Base-by-base conservation (phyloP, 2,113 vertebrate genomes). In the Atherinomorus stipes region DNA sequence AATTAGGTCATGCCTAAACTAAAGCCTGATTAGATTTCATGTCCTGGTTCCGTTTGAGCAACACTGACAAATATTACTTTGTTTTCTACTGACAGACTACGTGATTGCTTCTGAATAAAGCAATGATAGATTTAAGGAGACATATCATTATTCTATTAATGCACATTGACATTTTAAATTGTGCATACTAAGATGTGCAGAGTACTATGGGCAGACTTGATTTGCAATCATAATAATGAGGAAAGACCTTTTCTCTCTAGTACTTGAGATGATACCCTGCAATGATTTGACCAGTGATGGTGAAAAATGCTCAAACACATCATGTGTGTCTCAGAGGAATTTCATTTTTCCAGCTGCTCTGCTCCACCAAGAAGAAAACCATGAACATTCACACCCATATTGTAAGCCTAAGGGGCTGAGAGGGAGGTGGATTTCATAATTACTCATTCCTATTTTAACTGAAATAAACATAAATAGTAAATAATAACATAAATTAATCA, bases 21-120 rank as follows among this genome's bases (percentile, higher is more conserved):
- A 75, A 85, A 87, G 61, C 74, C 54, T 89, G 89, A 89, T 90
- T 86, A 80, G 69, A 75, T 85, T 81, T 77, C 75, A 73, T 80
- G 81, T 90, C 65, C 64, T 53, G 64, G 78, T 87, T 92, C 78
- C 87, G 83, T 76, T 57, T 78, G 79, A 88, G 84, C 61, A 71
- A 69, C 47, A 53, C 25, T 76, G 75, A 86, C 79, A 88, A 89
- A 78, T 78, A 69, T 65, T 67, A 71, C 76, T 80, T 76, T 84
- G 68, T 80, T 65, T 80, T 80, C 56, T 61, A 51, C 54, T 72
- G 63, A 87, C 71, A 68, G 63, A 62, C 70, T 62, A 82, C 74
- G 69, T 88, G 77, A 88, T 75, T 73, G 82, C 78, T 68, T 79
- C 71, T 44, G 74, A 87, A 81, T 59, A n/a, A 81, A 80, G 78